These are phyloP conservation scores for Listrodromus nycthemerus DNA, from an alignment of 2,888 invertebrate species.

Conservation along the genomic window DNA sequence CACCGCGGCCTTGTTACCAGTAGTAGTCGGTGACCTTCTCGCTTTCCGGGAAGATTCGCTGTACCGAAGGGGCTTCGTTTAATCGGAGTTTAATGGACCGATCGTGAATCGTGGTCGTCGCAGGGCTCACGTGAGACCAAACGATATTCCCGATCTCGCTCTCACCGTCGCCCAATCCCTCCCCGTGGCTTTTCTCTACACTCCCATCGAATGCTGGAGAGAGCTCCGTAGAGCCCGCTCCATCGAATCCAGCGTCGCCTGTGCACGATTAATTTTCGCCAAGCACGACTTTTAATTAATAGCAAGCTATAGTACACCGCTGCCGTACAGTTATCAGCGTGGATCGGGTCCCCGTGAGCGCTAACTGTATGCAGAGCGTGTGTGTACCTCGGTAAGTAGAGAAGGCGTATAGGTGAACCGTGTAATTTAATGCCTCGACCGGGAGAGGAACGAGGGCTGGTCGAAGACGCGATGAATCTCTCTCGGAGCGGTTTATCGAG, in stretches of 20 bases:
- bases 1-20: conserved; percentile 1
- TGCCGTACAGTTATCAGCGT: conserved; percentile 50
- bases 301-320: conserved; percentile 54
- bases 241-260: conserved; percentile 42
- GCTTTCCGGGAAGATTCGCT: conserved; percentile 24
- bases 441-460: conserved; percentile 38
- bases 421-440: conserved; percentile 63
- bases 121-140: conserved; percentile 36
- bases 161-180: conserved; percentile 17
- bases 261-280: conserved; percentile 62
- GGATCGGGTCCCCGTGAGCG: conserved; percentile 34
- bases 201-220: conserved; percentile 25
- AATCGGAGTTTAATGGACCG: conserved; percentile 65
- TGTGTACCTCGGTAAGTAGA: not conserved
- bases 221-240: conserved; percentile 34
- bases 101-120: conserved; percentile 57
- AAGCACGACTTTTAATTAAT: conserved; percentile 67
- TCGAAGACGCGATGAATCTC: conserved; percentile 58
- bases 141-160: conserved; percentile 39
- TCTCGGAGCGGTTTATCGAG: conserved; percentile 40
- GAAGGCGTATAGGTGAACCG: conserved; percentile 38
- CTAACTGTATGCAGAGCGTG: conserved; percentile 3
- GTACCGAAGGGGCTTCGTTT: conserved; percentile 49
- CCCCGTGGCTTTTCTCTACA: conserved; percentile 6
- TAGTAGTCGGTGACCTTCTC: conserved; percentile 19